A percentile compares a stretch with the other conserved stretches of the same genome.
Evolutionary conservation across 2,888 invertebrate genomes (phyloP).

Genomic region (Pecten maximus): DNA sequence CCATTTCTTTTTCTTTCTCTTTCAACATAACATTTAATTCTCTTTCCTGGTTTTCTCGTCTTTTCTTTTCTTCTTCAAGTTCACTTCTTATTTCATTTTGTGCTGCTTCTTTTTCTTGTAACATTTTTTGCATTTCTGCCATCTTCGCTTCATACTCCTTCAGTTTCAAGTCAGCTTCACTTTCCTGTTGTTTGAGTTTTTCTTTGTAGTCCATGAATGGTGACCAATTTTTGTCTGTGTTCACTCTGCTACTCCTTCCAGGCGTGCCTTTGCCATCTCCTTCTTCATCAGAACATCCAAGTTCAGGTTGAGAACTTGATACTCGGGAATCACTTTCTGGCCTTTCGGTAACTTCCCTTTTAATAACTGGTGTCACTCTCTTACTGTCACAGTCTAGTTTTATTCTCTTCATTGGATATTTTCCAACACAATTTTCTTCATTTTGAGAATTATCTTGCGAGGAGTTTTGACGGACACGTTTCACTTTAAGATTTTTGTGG

Average conservation of each 20-base stretch:
- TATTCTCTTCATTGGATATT: constrained; percentile 50
- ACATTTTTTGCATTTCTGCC: constrained; percentile 64
- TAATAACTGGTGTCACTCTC: constrained; percentile 35
- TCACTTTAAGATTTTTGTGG: constrained; percentile 66
- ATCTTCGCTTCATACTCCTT: constrained; percentile 67
- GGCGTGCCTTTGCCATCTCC: not conserved
- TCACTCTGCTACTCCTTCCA: not conserved
- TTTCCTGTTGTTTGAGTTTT: constrained; percentile 63
- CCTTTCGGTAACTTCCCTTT: not conserved
- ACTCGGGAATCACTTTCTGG: constrained; percentile 45
- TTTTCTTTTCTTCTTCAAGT: constrained; percentile 68
- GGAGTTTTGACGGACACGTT: constrained; percentile 53
- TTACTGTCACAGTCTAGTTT: constrained; percentile 42
- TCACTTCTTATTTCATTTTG: constrained; percentile 66
- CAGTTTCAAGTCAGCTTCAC: constrained; percentile 60
- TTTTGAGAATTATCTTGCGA: constrained; percentile 47
- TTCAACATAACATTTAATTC: constrained; percentile 60
- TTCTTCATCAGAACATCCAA: constrained; percentile 1
- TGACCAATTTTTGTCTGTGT: constrained; percentile 44
- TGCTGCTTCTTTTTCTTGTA: constrained; percentile 66
- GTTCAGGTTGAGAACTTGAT: constrained; percentile 52
- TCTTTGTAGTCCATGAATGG: constrained; percentile 63
- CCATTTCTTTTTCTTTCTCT: constrained; percentile 62
- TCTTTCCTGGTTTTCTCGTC: constrained; percentile 63
- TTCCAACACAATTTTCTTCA: not conserved